Base-by-base conservation (phyloP, 2,888 invertebrate genomes). In the Athalia circularis region DNA sequence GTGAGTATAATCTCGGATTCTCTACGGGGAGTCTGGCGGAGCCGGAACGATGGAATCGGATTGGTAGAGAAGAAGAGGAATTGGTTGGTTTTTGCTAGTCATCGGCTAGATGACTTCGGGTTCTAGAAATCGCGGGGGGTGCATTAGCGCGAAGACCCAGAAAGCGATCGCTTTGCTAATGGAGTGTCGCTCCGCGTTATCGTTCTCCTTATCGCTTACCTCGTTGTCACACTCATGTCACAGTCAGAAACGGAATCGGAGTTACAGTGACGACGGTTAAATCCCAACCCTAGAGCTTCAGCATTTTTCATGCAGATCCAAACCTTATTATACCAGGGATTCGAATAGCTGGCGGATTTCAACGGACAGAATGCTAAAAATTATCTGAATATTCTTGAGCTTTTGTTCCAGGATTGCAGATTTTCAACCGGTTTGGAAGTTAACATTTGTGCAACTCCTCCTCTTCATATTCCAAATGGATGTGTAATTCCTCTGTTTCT, bases 231-330 rank as follows among this genome's bases (percentile, higher is more conserved):
- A 48, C 62, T 64, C 72, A 72, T 57, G 45, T 72, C 72, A 29
- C 29, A 45, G 72, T 57, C 57, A 61, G 59, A 62, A 15, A 62
- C 62, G 62, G 15, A 59, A 47, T 48, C 59, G 15, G 62, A 48
- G 64, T 61, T 50, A 62, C 62, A 64, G 75, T 75, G 75, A 75
- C 75, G 75, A 75, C 75, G 75, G 75, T 75, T 75, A 75, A 75
- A 75, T 75, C 75, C 75, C 75, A 62, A 11, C n/a, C 9, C 62
- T 43, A 45, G 62, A 75, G 29, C 29, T 29, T 29, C 29, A 61
- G 52, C 75, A 75, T 75, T 75, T 75, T 75, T 75, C 75, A 75
- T 75, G 75, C 75, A 75, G 75, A 75, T 75, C 75, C n/a, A 48
- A 72, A 68, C 45, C 13, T 52, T 50, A 3, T 50, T n/a, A 54